Evolutionary conservation across 1,140 invertebrate genomes (phyloP), one percentile per base, ranked within the genome.

Genomic region (Atopsyche davidsoni): DNA sequence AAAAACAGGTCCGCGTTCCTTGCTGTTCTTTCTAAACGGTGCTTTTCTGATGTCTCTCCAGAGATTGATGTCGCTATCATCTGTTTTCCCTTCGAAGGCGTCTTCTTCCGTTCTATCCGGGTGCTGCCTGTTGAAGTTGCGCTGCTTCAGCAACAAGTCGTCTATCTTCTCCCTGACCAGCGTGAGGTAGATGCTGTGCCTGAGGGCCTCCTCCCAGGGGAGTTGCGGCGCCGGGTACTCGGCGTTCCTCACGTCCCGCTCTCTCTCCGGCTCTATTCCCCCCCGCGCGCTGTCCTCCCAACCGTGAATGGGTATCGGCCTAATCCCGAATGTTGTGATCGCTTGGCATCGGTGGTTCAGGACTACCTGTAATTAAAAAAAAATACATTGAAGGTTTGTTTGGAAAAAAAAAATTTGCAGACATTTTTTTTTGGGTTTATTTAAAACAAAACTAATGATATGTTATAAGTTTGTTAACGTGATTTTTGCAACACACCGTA

Each of bases 141-240:
- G 35, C 2, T 24, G 39, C 52, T 67, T 66, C 1, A 64, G 62
- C 18, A 72, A 66, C 2, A 74, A 57, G 23, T 67, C 61, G 43
- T 74, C 70, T 19, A 74, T 74, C 56, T 72, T 73, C 59, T 77
- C 55, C 59, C 72, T 44, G 53, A 69, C 76, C 25, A 78, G 66
- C 2, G 76, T 77, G 14, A 79, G 63, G 50, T 75, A 79, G n/a
- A 77, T 75, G 47, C 77, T 77, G 59, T 79, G 76, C 32, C 75
- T 68, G 14, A 79, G 51, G 2, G 76, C 76, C 42, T 77, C 75
- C 57, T 78, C 75, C 77, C 77, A 79, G 58, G 72, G 72, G 44
- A 66, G 65, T 2, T 66, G 43, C 0, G 55, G 50, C 7, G 44
- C 44, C 32, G 31, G 28, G 2, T 28, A 23, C 24, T 46, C 16